Evolutionary conservation across 2,888 invertebrate genomes (phyloP).

Genomic region (Petrolisthes cinctipes): DNA sequence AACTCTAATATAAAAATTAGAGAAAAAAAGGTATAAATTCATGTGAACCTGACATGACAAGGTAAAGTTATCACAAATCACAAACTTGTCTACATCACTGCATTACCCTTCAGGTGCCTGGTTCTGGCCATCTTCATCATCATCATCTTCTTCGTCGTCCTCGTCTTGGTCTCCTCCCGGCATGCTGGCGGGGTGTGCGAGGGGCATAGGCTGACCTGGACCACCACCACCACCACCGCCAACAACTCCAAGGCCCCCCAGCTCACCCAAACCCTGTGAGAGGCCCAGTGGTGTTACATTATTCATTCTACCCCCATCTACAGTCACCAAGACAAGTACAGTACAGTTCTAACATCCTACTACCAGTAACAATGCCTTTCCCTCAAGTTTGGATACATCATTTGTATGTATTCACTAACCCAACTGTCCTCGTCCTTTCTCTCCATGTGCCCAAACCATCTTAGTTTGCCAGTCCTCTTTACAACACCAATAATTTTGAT

Average conservation of each 20-base stretch:
- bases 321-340: too few relatives aligned
- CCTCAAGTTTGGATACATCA: too few relatives aligned
- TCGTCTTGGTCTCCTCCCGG: slow-evolving; percentile 68
- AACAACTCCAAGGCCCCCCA: slow-evolving; percentile 17
- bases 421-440: neutral
- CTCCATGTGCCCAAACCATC: too few relatives aligned
- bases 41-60: too few relatives aligned
- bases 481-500: too few relatives aligned
- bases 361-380: too few relatives aligned
- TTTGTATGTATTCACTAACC: neutral
- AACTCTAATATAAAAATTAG: too few relatives aligned
- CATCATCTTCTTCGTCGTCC: slow-evolving; percentile 68
- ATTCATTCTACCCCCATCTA: neutral
- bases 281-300: neutral
- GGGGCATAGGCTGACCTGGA: slow-evolving; percentile 47
- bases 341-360: too few relatives aligned
- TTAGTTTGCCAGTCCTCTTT: too few relatives aligned
- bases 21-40: too few relatives aligned
- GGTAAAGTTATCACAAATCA: too few relatives aligned
- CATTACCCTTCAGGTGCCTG: slow-evolving; percentile 65
- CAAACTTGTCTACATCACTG: too few relatives aligned
- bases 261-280: slow-evolving; percentile 28
- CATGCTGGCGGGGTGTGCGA: slow-evolving; percentile 34
- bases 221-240: slow-evolving; percentile 3
- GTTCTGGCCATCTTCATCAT: slow-evolving; percentile 65